phyloP scores from a whole-genome alignment of 2,797 vertebrate species.

The Neopelma chrysocephalum region DNA sequence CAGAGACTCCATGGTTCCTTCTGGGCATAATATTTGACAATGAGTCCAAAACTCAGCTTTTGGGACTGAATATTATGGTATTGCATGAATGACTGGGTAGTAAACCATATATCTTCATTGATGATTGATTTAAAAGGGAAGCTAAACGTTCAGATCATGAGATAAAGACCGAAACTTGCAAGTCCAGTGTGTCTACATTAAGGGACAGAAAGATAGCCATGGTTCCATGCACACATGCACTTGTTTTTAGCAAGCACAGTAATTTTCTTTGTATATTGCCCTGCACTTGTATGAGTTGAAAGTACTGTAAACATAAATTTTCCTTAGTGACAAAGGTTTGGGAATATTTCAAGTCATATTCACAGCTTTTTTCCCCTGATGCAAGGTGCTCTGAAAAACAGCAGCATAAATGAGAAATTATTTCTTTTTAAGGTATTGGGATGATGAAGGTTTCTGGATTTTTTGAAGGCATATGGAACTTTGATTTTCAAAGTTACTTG shows the following conservation, averaged over 20 bases:
- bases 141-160: not conserved
- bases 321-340: not conserved
- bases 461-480: not conserved
- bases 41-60: not conserved
- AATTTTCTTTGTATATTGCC: not conserved
- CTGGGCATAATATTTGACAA: not conserved
- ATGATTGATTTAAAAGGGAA: not conserved
- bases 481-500: not conserved
- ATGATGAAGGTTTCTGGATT: not conserved
- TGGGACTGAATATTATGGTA: not conserved
- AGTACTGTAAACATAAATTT: not conserved
- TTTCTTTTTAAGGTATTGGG: not conserved
- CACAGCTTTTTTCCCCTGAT: not conserved
- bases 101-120: not conserved
- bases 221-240: fast-evolving
- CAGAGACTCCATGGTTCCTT: not conserved
- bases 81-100: not conserved
- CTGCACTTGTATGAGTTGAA: not conserved
- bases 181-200: not conserved
- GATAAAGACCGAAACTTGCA: not conserved
- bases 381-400: not conserved
- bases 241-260: not conserved
- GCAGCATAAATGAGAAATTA: not conserved
- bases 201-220: not conserved
- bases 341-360: not conserved